Percentiles rank a stretch among this genome's conserved stretches.
These are phyloP conservation scores for Blennius ocellaris DNA, from an alignment of 2,113 vertebrate species.

Conservation along the genomic window DNA sequence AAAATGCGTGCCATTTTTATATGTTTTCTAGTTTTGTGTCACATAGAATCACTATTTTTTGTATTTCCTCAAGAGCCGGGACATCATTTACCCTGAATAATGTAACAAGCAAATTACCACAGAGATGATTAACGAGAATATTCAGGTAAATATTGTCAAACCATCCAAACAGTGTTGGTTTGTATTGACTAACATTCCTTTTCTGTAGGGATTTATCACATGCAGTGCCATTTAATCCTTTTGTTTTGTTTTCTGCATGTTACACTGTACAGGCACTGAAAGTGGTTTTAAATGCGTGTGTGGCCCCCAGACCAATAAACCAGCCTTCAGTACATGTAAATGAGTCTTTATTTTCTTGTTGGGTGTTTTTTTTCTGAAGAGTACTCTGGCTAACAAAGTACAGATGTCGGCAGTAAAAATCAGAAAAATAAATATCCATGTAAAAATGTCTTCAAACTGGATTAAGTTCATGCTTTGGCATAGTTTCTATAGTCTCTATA, in stretches of 20 bases:
- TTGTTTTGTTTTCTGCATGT: conserved; percentile 71
- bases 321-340: conserved; percentile 61
- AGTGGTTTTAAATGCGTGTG: conserved; percentile 56
- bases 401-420: too few relatives aligned
- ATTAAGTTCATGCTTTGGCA: too few relatives aligned
- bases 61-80: conserved; percentile 44
- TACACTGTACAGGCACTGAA: conserved; percentile 67
- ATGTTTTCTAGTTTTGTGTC: conserved; percentile 57
- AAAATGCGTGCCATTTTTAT: conserved; percentile 68
- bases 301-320: conserved; percentile 67
- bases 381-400: background rate
- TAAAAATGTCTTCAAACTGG: too few relatives aligned
- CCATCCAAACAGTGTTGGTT: conserved; percentile 22
- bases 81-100: conserved; percentile 39
- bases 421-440: too few relatives aligned
- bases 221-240: conserved; percentile 34
- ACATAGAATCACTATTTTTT: conserved; percentile 50
- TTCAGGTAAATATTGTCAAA: conserved; percentile 46
- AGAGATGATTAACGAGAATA: conserved; percentile 31
- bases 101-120: background rate
- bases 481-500: background rate
- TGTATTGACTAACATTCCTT: conserved; percentile 37
- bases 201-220: conserved; percentile 54
- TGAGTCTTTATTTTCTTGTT: conserved; percentile 11
- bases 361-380: background rate